Base-by-base conservation (phyloP, 1,140 invertebrate species). In the Acyrthosiphon pisum region DNA sequence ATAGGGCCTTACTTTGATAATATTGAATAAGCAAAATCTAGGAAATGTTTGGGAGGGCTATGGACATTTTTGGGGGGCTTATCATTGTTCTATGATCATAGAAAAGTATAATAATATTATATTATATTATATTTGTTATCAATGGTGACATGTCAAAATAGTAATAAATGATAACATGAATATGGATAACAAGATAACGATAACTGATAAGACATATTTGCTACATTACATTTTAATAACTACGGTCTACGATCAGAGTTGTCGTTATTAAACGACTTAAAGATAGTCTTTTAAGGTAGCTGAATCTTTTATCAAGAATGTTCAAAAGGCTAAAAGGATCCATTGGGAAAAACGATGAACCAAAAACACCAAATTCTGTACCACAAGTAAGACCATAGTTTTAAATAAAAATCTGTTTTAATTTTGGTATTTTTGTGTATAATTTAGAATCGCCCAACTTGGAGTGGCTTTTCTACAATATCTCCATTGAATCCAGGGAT, bases 261-360 rank as follows among this genome's bases (percentile, higher is more conserved):
- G 30, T n/a, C 30, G 18, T 14, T 14, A 76, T 76, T n/a, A 76
- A 68, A 4, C n/a, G n/a, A n/a, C 11, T 30, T 30, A 18, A 88
- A 56, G 18, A 90, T 6, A 37, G 9, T 84, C 37, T 26, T 35
- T 23, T 48, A 44, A 50, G 30, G 50, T 88, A 48, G 11, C 14
- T 46, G 4, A 41, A 53, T 56, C 20, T 37, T 35, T 56, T 37
- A 37, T 56, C 37, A 23, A 93, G n/a, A n/a, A 93, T 93, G 91
- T 93, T 93, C 56, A 93, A 93, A 86, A 93, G 81, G 8, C 91
- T 93, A 18, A 93, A 93, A 44, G 91, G 68, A 53, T 53, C 91
- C 14, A 93, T 93, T 93, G 91, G 91, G 22, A 93, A 93, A 93
- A 93, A 53, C 48, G 91, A 93, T 53, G 91, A 93, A 93, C 41